Evolutionary conservation across 37 sponge, comb jelly and placozoan genomes (phyloP), one percentile per base, ranked within the genome.

Genomic region (Mnemiopsis leidyi): DNA sequence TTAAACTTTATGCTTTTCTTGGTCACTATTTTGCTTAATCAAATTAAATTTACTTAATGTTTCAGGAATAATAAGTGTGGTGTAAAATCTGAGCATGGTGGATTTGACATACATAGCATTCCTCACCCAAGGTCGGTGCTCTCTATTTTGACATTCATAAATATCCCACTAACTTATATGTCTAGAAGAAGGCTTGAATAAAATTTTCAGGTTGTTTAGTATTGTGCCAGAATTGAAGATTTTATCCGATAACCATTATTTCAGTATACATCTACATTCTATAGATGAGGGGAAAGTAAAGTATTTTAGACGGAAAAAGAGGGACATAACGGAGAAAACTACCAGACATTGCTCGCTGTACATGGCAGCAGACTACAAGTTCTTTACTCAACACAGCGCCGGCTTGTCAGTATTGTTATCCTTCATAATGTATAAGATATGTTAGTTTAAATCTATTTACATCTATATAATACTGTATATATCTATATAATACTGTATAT

Each of bases 31-130:
- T 67, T 67, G 68, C 20, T 67, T 21, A 67, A 13, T 20, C 13
- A 20, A 21, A 20, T 21, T 21, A 67, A 13, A 67, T 13, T 67
- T 67, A 67, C 20, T 5, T 71, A 71, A 29, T 71, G 7, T 38
- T 85, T 39, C 90, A 85, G 90, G 48, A 85, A 85, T 26, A 85
- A 85, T 40, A 85, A 85, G 30, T 85, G 90, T 85, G 90, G 90
- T 3, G 90, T 85, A n/a, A 85, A 85, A 40, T 33, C 30, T 77
- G 79, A 77, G 1, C 79, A 77, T 13, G 79, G 79, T 0, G 1
- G 35, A 20, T 34, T 31, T 77, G n/a, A n/a, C n/a, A n/a, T n/a
- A n/a, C 33, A 34, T 32, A 31, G 18, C 18, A 77, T 77, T 31
- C 79, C 79, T 3, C 26, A 77, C 18, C 36, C 30, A 32, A 77